These are phyloP conservation scores for Spicauda simplicius DNA, from an alignment of 2,888 invertebrate genomes.

Conservation along the genomic window DNA sequence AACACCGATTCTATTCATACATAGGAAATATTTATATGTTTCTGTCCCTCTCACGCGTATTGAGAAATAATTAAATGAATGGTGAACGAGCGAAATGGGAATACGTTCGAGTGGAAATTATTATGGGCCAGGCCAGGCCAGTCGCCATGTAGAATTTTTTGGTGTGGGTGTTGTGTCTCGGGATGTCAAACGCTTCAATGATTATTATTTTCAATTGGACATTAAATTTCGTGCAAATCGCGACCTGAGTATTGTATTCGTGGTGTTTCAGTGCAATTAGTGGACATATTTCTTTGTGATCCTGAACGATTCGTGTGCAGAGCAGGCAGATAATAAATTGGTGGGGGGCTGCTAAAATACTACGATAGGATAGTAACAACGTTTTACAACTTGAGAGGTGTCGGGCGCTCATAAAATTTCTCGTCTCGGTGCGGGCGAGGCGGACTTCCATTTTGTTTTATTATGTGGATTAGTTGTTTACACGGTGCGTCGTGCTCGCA, in stretches of 20 bases:
- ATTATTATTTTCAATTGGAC: constrained; percentile 81
- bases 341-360: constrained; percentile 84
- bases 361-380: constrained; percentile 83
- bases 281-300: constrained; percentile 68
- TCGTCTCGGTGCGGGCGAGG: constrained; percentile 75
- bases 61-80: constrained; percentile 82
- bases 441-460: constrained; percentile 84
- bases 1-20: constrained; percentile 82
- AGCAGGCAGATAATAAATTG: constrained; percentile 76
- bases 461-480: constrained; percentile 81
- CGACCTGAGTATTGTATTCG: constrained; percentile 59
- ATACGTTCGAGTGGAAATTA: constrained; percentile 82
- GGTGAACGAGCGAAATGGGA: constrained; percentile 79
- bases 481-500: constrained; percentile 68
- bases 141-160: constrained; percentile 82
- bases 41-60: constrained; percentile 74
- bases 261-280: constrained; percentile 59
- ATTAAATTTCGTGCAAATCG: constrained; percentile 71
- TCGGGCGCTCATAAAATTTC: constrained; percentile 74
- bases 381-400: constrained; percentile 79
- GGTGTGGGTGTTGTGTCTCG: constrained; percentile 81
- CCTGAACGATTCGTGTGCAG: constrained; percentile 65
- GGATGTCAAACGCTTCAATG: constrained; percentile 82
- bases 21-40: constrained; percentile 78
- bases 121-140: constrained; percentile 79